phyloP scores from a whole-genome alignment of 2,797 vertebrate genomes.

The Benthosema pterotum region DNA sequence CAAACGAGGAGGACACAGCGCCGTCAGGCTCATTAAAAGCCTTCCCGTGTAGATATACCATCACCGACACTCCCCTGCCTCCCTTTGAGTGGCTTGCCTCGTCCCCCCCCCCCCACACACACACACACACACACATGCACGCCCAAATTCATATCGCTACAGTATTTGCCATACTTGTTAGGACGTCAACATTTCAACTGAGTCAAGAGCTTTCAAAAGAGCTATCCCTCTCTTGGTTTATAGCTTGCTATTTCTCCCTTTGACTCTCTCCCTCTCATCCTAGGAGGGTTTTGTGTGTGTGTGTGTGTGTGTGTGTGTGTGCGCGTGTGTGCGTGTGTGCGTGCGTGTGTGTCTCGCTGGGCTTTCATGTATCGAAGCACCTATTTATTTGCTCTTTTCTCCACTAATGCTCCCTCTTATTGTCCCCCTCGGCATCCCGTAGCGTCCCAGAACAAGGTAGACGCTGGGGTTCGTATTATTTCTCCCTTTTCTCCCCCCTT shows the following conservation, averaged over 20 bases:
- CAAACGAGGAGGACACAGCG: conserved; percentile 16
- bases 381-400: conserved; percentile 98
- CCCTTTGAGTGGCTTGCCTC: conserved; percentile 90
- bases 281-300: conserved; percentile 77
- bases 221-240: too few relatives aligned
- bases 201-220: too few relatives aligned
- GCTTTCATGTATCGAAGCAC: conserved; percentile 92
- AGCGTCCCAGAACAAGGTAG: conserved; percentile 84
- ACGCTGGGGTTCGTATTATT: conserved; percentile 50
- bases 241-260: conserved; percentile 1
- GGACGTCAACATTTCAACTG: too few relatives aligned
- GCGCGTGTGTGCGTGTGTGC: conserved; percentile 84
- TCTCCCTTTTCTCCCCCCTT: conserved; percentile 55
- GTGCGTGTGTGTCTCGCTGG: conserved; percentile 88
- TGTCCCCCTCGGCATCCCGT: conserved; percentile 84
- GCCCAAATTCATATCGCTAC: too few relatives aligned
- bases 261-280: conserved; percentile 26
- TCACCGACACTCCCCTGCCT: conserved; percentile 73
- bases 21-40: conserved; percentile 93
- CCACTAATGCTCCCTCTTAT: conserved; percentile 88
- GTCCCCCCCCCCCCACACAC: conserved; percentile 47
- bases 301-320: too few relatives aligned
- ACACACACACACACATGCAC: background rate
- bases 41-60: conserved; percentile 89
- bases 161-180: too few relatives aligned